phyloP scores from a whole-genome alignment of 2,113 vertebrate genomes.

The Tylochromis polylepis region DNA sequence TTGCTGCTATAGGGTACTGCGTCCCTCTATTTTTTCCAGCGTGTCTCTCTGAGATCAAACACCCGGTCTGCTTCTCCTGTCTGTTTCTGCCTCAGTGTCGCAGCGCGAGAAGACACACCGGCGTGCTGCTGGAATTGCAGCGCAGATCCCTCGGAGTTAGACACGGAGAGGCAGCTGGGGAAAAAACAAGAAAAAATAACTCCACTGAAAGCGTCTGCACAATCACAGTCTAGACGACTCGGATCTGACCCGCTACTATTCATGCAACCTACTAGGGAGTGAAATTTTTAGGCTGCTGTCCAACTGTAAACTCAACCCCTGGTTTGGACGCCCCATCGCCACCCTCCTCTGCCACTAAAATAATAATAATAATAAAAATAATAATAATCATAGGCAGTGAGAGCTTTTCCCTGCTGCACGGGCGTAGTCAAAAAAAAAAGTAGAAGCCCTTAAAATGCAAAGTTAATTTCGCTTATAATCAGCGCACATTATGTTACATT shows the following conservation, averaged over 20 bases:
- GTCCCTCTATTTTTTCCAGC: neutral
- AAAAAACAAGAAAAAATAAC: neutral
- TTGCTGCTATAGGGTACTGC: slow-evolving; percentile 4
- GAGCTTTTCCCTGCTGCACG: neutral
- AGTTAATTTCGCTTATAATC: neutral
- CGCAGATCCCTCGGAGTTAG: slow-evolving; percentile 53
- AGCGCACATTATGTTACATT: neutral
- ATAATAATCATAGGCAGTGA: neutral
- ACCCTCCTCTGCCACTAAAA: neutral
- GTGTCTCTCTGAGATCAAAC: neutral
- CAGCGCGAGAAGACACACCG: slow-evolving; percentile 44
- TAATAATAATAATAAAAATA: neutral
- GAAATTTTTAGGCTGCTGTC: neutral
- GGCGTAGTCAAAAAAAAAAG: neutral
- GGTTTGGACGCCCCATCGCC: neutral
- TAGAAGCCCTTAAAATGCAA: neutral
- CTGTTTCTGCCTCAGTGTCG: slow-evolving; percentile 24
- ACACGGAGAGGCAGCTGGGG: slow-evolving; percentile 41
- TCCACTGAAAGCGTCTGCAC: slow-evolving; percentile 36
- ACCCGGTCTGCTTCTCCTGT: neutral
- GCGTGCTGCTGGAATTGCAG: slow-evolving; percentile 51
- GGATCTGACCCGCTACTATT: neutral
- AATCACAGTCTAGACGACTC: slow-evolving; percentile 11
- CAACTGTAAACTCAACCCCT: neutral
- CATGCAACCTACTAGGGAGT: neutral